These are phyloP conservation scores for Otocyon megalotis DNA, from an alignment of 2,113 vertebrate species.

Conservation along the genomic window DNA sequence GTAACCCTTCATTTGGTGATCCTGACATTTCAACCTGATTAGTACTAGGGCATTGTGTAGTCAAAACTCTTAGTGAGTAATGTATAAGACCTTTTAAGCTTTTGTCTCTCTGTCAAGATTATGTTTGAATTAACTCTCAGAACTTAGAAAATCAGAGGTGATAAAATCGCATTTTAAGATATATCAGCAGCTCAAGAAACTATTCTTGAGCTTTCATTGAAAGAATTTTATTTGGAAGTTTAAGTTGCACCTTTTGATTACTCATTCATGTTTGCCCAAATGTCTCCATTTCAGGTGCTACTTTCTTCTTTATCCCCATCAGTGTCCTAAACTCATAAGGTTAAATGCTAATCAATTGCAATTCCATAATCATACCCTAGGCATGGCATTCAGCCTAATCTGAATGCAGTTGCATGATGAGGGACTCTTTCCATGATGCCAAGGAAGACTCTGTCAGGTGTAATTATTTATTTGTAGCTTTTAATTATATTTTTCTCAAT, in stretches of 20 bases:
- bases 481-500: neutral
- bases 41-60: neutral
- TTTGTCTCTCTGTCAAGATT: neutral
- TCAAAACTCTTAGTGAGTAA: neutral
- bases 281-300: neutral
- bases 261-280: neutral
- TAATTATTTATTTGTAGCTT: neutral
- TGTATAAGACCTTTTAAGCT: neutral
- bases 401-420: neutral
- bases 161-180: neutral
- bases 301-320: neutral
- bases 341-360: neutral
- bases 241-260: neutral
- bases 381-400: neutral
- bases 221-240: neutral
- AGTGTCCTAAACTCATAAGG: neutral
- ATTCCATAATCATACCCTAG: neutral
- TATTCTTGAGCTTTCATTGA: neutral
- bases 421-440: neutral
- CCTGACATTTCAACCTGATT: neutral
- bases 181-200: neutral
- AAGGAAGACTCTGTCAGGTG: neutral
- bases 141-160: neutral
- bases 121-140: neutral
- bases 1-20: neutral